These are phyloP conservation scores for Crocidura indochinensis DNA, from an alignment of 2,797 vertebrate genomes.

Conservation along the genomic window DNA sequence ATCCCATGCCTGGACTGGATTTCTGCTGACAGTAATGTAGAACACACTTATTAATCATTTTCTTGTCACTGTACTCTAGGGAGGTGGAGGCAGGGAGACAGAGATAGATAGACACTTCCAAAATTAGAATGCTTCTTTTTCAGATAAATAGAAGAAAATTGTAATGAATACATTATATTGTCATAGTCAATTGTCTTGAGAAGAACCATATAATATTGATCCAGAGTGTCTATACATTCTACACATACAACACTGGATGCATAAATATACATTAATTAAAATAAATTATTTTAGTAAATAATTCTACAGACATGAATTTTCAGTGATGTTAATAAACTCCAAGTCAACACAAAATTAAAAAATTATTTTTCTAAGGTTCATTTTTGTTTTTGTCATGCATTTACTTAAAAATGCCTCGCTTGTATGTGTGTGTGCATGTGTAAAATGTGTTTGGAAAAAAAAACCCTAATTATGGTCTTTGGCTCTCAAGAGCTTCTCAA, in stretches of 20 bases:
- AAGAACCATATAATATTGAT: neutral
- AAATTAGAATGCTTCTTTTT: constrained; percentile 78
- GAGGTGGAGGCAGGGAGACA: constrained; percentile 41
- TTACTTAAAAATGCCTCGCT: neutral
- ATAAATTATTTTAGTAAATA: constrained; percentile 39
- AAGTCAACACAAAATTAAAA: neutral
- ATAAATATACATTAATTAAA: constrained; percentile 55
- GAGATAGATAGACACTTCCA: constrained; percentile 62
- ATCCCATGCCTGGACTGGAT: constrained; percentile 74
- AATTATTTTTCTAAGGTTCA: too few relatives aligned
- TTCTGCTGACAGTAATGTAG: constrained; percentile 84
- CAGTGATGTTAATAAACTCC: constrained; percentile 25
- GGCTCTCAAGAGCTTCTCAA: constrained; percentile 38
- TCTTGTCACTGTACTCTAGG: constrained; percentile 82
- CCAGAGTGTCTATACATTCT: neutral
- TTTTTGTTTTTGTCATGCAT: constrained; percentile 4
- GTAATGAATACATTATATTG: constrained; percentile 29
- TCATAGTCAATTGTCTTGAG: constrained; percentile 24
- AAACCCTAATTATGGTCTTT: neutral
- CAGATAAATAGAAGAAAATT: constrained; percentile 73
- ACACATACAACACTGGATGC: neutral
- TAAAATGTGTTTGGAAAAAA: constrained; percentile 13
- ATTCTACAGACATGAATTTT: constrained; percentile 10
- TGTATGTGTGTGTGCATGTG: neutral
- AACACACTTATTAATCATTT: constrained; percentile 88